phyloP scores from a whole-genome alignment of 1,140 invertebrate genomes.

The Diabrotica virgifera region DNA sequence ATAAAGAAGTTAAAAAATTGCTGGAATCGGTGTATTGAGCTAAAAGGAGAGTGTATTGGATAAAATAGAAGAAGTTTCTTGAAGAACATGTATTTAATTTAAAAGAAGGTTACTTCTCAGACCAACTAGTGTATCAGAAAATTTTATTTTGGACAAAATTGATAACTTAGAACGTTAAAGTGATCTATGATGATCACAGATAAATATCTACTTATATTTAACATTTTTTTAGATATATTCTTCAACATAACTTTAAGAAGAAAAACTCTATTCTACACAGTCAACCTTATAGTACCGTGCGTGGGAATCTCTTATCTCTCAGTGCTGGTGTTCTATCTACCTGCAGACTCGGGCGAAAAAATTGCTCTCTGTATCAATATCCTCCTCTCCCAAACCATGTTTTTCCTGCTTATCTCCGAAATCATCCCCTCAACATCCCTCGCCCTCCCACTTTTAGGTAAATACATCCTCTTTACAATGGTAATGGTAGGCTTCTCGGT shows the following conservation, averaged over 20 bases:
- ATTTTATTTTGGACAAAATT: too few species aligned
- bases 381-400: constrained; percentile 97
- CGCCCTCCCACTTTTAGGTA: constrained; percentile 92
- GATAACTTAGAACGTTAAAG: too few species aligned
- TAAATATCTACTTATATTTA: neutral
- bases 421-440: constrained; percentile 98
- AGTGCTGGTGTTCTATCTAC: constrained; percentile 94
- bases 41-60: too few species aligned
- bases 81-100: too few species aligned
- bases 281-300: constrained; percentile 92
- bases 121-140: too few species aligned
- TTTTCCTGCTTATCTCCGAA: constrained; percentile 96
- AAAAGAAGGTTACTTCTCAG: too few species aligned
- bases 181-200: neutral
- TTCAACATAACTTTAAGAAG: constrained; percentile 96
- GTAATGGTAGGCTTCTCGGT: constrained; percentile 94
- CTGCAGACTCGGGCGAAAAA: constrained; percentile 98
- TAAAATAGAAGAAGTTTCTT: too few species aligned
- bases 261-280: constrained; percentile 95
- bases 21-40: too few species aligned
- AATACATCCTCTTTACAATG: constrained; percentile 99
- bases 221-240: constrained; percentile 77
- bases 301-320: constrained; percentile 91
- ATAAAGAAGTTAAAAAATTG: too few species aligned
- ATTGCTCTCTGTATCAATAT: constrained; percentile 98